These are phyloP conservation scores for Hyposoter dolosus DNA, from an alignment of 2,888 invertebrate species.

Conservation along the genomic window DNA sequence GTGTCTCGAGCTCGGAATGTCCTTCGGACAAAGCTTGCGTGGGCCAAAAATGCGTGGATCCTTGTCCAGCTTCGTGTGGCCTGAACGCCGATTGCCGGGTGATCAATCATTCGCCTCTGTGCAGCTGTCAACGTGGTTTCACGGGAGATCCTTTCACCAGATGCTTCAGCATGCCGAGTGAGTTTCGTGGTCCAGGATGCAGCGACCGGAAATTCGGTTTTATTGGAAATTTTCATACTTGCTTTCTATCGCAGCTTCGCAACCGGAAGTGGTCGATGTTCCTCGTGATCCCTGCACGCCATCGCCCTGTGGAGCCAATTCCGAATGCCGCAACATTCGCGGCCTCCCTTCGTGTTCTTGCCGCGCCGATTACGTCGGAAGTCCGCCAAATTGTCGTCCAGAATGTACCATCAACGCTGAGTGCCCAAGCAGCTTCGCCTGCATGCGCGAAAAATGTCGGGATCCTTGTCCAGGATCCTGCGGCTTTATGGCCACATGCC, in stretches of 20 bases:
- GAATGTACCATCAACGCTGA: slow-evolving; percentile 85
- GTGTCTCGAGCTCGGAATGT: slow-evolving; percentile 89
- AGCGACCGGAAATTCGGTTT: slow-evolving; percentile 63
- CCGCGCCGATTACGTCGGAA: slow-evolving; percentile 84
- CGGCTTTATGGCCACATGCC: slow-evolving; percentile 85
- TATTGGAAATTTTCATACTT: slow-evolving; percentile 86
- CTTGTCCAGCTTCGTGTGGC: slow-evolving; percentile 88
- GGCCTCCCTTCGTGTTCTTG: slow-evolving; percentile 89
- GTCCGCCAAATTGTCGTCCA: slow-evolving; percentile 83
- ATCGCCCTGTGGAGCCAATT: slow-evolving; percentile 93
- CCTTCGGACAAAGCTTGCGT: slow-evolving; percentile 87
- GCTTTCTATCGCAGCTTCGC: slow-evolving; percentile 89
- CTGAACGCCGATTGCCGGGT: slow-evolving; percentile 86
- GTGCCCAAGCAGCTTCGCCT: slow-evolving; percentile 85
- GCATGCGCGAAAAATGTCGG: slow-evolving; percentile 85
- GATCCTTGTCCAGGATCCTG: slow-evolving; percentile 86
- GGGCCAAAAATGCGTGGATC: slow-evolving; percentile 88
- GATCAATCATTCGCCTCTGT: slow-evolving; percentile 85
- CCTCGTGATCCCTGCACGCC: slow-evolving; percentile 90
- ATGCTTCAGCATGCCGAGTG: slow-evolving; percentile 81
- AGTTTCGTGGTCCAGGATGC: slow-evolving; percentile 67
- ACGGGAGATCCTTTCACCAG: slow-evolving; percentile 86
- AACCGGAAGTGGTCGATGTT: slow-evolving; percentile 90
- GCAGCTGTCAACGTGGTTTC: slow-evolving; percentile 85
- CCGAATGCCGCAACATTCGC: slow-evolving; percentile 90